Conservation (phyloP, 2,113 vertebrate species). For the Notothenia coriiceps region DNA sequence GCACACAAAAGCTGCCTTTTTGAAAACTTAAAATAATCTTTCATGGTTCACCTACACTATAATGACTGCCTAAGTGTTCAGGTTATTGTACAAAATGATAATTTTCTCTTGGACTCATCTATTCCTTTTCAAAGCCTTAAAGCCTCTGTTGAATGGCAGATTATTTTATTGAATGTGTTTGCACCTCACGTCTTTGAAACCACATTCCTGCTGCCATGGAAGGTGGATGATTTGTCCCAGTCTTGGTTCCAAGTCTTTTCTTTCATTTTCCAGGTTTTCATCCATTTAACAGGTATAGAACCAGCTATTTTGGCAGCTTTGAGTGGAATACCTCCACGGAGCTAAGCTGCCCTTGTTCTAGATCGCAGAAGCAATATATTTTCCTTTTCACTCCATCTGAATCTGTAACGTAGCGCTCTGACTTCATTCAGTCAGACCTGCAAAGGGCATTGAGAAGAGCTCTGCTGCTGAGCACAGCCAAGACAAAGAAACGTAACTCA, state of each 20-base stretch:
- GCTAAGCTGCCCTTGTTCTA: conserved; percentile 27
- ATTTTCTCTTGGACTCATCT: conserved; percentile 31
- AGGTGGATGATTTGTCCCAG: conserved; percentile 57
- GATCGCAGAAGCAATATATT: conserved; percentile 41
- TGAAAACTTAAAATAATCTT: conserved; percentile 28
- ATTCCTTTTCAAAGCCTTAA: conserved; percentile 25
- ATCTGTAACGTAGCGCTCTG: conserved; percentile 2
- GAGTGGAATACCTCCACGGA: conserved; percentile 10
- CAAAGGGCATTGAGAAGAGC: conserved; percentile 25
- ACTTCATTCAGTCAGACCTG: conserved; percentile 23
- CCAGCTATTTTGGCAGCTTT: conserved; percentile 32
- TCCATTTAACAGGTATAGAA: conserved; percentile 49
- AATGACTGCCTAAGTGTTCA: not conserved
- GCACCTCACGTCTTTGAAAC: conserved; percentile 39
- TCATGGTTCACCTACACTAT: conserved; percentile 30
- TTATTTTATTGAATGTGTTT: conserved; percentile 65
- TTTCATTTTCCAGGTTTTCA: conserved; percentile 52
- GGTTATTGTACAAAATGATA: conserved; percentile 34
- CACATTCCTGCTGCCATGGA: conserved; percentile 57
- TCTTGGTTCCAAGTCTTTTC: conserved; percentile 24
- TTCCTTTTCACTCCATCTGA: conserved; percentile 40
- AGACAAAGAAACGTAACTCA: conserved; percentile 39
- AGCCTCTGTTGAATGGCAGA: conserved; percentile 40
- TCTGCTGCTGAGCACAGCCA: conserved; percentile 21
- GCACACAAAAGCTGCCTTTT: conserved; percentile 47